Evolutionary conservation across 2,888 invertebrate genomes (phyloP).

Genomic region (Malacosoma neustria): DNA sequence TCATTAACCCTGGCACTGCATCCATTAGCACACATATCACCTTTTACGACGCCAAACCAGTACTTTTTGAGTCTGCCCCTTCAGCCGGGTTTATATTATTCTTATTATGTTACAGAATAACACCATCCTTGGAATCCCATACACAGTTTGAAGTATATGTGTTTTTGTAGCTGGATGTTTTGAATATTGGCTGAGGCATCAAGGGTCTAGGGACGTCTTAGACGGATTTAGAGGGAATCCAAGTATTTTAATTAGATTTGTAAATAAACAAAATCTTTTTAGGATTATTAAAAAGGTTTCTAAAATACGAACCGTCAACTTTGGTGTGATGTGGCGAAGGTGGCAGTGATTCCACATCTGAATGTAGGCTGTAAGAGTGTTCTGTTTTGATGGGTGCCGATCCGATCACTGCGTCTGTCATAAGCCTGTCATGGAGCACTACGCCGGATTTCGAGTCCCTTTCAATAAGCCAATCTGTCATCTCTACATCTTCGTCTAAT

Average conservation of each 20-base stretch:
- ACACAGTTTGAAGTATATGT: too few species aligned
- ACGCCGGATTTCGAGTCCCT: slow-evolving; percentile 81
- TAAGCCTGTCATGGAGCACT: slow-evolving; percentile 90
- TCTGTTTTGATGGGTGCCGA: slow-evolving; percentile 90
- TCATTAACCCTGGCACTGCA: not conserved
- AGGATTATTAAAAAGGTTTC: too few species aligned
- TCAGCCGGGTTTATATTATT: too few species aligned
- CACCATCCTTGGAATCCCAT: too few species aligned
- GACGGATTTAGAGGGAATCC: too few species aligned
- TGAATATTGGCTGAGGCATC: too few species aligned
- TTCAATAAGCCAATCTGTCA: slow-evolving; percentile 81
- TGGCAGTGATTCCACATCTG: slow-evolving; percentile 81
- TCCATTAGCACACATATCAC: not conserved
- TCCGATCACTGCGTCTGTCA: slow-evolving; percentile 90
- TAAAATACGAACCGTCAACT: slow-evolving; percentile 81
- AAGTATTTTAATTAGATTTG: too few species aligned
- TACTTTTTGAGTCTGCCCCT: not conserved
- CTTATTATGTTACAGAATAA: too few species aligned
- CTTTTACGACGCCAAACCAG: not conserved
- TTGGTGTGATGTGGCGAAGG: slow-evolving; percentile 82
- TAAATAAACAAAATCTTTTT: too few species aligned
- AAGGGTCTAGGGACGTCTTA: too few species aligned
- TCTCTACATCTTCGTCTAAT: slow-evolving; percentile 78
- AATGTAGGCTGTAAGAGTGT: slow-evolving; percentile 91
- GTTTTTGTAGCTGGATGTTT: too few species aligned